A percentile compares a stretch with the other conserved stretches of the same genome.
Conservation (phyloP, 2,797 vertebrate species). For the Centropyge bicolor region DNA sequence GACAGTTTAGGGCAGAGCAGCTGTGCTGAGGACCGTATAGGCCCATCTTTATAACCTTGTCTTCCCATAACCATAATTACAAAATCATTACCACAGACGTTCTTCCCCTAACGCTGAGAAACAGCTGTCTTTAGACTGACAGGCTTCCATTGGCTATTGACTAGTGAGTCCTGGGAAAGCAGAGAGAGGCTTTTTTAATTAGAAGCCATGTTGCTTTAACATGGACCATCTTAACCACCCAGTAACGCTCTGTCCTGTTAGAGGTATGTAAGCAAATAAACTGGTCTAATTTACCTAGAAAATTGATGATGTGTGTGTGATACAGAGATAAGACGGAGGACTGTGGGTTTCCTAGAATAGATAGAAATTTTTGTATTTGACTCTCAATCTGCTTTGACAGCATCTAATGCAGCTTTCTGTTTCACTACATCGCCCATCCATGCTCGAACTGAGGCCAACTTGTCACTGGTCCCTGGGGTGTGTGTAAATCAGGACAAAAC, state of each 20-base stretch:
- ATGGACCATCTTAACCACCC: conserved; percentile 21
- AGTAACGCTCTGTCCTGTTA: conserved; percentile 21
- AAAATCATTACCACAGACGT: conserved; percentile 66
- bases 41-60: conserved; percentile 68
- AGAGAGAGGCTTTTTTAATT: conserved; percentile 59
- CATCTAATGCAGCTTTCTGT: conserved; percentile 30
- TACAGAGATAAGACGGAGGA: not conserved
- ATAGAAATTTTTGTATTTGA: conserved; percentile 29
- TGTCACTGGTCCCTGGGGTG: conserved; percentile 53
- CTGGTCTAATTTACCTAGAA: conserved; percentile 20
- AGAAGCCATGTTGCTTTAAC: conserved; percentile 37
- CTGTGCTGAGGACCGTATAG: conserved; percentile 59
- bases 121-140: conserved; percentile 77
- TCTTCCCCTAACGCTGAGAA: conserved; percentile 66
- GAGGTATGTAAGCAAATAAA: conserved; percentile 34
- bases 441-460: conserved; percentile 34
- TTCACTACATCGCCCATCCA: conserved; percentile 25
- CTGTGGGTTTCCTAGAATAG: conserved; percentile 33
- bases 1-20: conserved; percentile 63
- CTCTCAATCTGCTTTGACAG: conserved; percentile 14
- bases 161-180: conserved; percentile 61
- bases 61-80: conserved; percentile 76
- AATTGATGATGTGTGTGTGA: conserved; percentile 21
- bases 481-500: conserved; percentile 70
- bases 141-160: conserved; percentile 51